Conservation (phyloP, 2,888 invertebrate genomes). For the Xestia xanthographa region DNA sequence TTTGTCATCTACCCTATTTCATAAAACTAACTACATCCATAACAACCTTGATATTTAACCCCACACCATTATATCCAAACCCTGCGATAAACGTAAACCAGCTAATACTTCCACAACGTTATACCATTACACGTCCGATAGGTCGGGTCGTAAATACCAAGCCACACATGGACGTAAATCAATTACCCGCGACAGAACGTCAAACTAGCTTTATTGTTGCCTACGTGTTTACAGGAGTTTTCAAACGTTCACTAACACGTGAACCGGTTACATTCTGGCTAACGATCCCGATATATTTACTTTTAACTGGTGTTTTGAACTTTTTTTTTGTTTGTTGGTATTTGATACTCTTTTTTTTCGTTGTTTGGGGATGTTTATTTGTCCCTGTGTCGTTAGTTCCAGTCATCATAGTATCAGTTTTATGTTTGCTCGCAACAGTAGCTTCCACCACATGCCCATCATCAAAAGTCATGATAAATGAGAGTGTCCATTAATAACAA, state of each 20-base stretch:
- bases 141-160: constrained; percentile 63
- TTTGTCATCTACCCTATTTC: too few relatives aligned
- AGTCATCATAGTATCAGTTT: neutral
- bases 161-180: constrained; percentile 74
- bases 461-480: neutral
- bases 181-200: constrained; percentile 78
- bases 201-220: constrained; percentile 72
- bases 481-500: neutral
- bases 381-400: neutral
- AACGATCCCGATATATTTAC: constrained; percentile 57
- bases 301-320: constrained; percentile 44
- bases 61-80: constrained; percentile 4
- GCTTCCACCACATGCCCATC: too few relatives aligned
- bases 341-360: neutral
- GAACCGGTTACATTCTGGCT: constrained; percentile 54
- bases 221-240: constrained; percentile 63
- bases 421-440: neutral
- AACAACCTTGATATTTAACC: neutral
- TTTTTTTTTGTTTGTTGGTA: neutral
- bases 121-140: constrained; percentile 37
- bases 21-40: too few relatives aligned
- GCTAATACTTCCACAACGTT: constrained; percentile 32
- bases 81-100: constrained; percentile 8
- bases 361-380: neutral
- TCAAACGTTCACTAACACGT: constrained; percentile 59